A percentile compares a stretch with the other conserved stretches of the same genome.
phyloP scores from a whole-genome alignment of 35 echinoderm and acorn worm genomes.

The Chiridota heheva region DNA sequence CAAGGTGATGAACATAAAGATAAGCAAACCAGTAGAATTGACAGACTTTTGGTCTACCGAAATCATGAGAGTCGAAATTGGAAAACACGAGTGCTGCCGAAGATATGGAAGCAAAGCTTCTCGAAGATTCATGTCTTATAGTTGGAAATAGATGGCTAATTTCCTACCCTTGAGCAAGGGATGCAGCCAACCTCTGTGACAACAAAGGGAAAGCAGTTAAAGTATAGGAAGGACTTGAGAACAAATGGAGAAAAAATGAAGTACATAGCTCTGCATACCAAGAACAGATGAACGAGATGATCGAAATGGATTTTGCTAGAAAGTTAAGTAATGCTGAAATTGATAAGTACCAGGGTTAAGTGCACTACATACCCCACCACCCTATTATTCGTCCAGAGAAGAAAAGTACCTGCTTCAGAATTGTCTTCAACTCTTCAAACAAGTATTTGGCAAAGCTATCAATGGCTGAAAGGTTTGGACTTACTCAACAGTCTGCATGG shows the following conservation, averaged over 20 bases:
- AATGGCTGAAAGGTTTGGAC: conserved; percentile 54
- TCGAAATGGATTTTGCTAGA: conserved; percentile 19
- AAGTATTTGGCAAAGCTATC: conserved; percentile 9
- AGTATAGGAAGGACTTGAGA: conserved; percentile 13
- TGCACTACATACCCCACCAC: conserved; percentile 62
- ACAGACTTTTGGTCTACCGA: conserved; percentile 24
- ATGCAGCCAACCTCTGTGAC: conserved; percentile 5
- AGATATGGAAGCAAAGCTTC: conserved; percentile 32
- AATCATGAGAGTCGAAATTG: conserved; percentile 2
- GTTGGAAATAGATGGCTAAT: conserved; percentile 38
- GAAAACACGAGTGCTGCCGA: too few species aligned
- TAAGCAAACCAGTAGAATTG: neutral
- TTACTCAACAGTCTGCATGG: conserved; percentile 30
- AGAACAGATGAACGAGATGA: conserved; percentile 41
- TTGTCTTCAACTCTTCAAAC: conserved; percentile 58
- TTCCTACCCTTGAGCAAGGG: conserved; percentile 31
- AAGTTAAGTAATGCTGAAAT: conserved; percentile 1
- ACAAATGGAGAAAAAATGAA: neutral
- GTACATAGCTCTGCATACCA: neutral
- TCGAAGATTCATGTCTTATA: conserved; percentile 55
- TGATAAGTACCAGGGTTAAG: conserved; percentile 23
- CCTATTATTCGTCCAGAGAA: conserved; percentile 40
- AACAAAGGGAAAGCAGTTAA: conserved; percentile 37
- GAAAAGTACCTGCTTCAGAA: conserved; percentile 48
- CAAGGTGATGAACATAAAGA: conserved; percentile 10